Conservation (phyloP, 2,888 invertebrate genomes). For the Netelia melanura region DNA sequence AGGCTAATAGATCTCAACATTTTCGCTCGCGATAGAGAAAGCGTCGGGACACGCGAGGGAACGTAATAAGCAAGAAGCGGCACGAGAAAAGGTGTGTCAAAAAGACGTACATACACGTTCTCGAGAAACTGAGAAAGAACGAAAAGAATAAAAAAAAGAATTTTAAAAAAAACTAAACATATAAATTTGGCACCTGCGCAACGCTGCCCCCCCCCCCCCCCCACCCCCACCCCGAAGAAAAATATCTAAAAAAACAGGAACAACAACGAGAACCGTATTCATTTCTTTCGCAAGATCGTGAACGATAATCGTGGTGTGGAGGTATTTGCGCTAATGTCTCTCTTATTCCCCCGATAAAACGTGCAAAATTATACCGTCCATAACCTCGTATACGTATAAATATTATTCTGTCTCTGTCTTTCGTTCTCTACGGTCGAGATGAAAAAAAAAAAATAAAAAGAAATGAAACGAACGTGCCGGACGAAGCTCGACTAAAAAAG, state of each 20-base stretch:
- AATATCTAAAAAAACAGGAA: not conserved
- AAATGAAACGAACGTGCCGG: not conserved
- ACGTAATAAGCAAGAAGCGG: conserved; percentile 33
- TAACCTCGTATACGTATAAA: not conserved
- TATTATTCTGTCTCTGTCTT: not conserved
- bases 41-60: conserved; percentile 40
- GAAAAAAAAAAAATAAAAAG: not conserved
- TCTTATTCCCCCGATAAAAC: conserved; percentile 52
- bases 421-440: not conserved
- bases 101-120: not conserved
- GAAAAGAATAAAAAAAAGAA: not conserved
- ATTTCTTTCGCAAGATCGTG: conserved; percentile 56
- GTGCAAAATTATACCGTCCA: conserved; percentile 17
- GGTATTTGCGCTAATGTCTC: conserved; percentile 62
- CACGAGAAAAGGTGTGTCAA: conserved; percentile 32
- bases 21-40: conserved; percentile 54
- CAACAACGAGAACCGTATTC: conserved; percentile 22
- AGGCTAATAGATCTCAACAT: conserved; percentile 57
- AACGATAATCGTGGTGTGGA: conserved; percentile 52
- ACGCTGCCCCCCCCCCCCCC: not conserved
- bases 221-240: conserved; percentile 1
- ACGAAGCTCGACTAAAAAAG: conserved; percentile 46
- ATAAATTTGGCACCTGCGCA: conserved; percentile 63
- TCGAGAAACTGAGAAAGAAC: conserved; percentile 2
- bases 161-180: conserved; percentile 12